Evolutionary conservation across 2,888 invertebrate species (phyloP), one percentile per base, ranked within the genome.

Genomic region (Branchipolynoe longqiensis): DNA sequence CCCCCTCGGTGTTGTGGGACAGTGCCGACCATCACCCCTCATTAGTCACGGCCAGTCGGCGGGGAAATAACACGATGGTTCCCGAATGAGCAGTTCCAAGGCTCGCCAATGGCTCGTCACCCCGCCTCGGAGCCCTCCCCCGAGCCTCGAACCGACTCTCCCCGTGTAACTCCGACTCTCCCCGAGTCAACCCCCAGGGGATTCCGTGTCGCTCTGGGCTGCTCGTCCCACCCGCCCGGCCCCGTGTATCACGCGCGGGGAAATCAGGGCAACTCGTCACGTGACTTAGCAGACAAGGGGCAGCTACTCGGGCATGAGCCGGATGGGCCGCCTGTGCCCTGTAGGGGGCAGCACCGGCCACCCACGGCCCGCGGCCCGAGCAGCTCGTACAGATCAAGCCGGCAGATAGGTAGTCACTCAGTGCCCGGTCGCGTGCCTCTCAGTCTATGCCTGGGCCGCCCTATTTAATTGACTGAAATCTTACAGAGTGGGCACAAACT

Each of bases 241-340:
- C n/a, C n/a, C n/a, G n/a, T n/a, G n/a, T n/a, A n/a, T n/a, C n/a
- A n/a, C n/a, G n/a, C n/a, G n/a, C n/a, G n/a, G 62, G 62, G 62
- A 62, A 69, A 69, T 36, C 69, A 69, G 69, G 38, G 69, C 38
- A 33, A 38, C 33, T 69, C 69, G 38, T 69, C 36, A 69, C 69
- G 69, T 69, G 22, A 25, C 69, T 14, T 22, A 25, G 18, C 14
- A 22, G 69, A 69, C 69, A 69, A 69, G 69, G n/a, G 36, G 36
- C 22, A 69, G 6, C 69, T 25, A 38, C 69, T 69, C 69, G 38
- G 69, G 69, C 69, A 38, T 69, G 38, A 22, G 69, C 36, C n/a
- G 38, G 36, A 36, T 38, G 38, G 36, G 33, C 69, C 69, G 18
- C 33, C 69, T 36, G 38, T 14, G 69, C 69, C 69, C 38, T 22